Base-by-base conservation (phyloP, 2,888 invertebrate species). In the Harpalus rubripes region DNA sequence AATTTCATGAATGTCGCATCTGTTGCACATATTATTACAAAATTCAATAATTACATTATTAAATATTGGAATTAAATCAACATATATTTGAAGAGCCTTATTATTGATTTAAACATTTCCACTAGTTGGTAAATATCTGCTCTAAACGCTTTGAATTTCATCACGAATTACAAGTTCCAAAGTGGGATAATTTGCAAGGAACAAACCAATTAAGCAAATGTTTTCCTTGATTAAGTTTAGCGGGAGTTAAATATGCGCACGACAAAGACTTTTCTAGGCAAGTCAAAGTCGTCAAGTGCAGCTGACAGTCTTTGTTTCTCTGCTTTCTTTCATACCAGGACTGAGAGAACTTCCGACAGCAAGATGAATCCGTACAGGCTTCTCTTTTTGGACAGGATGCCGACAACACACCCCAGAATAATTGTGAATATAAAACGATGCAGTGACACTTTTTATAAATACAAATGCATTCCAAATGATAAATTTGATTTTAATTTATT, bases 241-340 rank as follows among this genome's bases (percentile, higher is more conserved):
- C 58, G 26, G 78, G 15, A 18, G 18, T 83, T 76, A 52, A 78
- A 84, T 81, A 78, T 84, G 44, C 76, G 41, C 41, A 78, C 32
- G 52, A 74, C 63, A 65, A 84, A 84, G 84, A 65, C 59, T 56
- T 63, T 56, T 84, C 74, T 63, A 52, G 26, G 22, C 78, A 78
- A 78, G 84, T 78, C 84, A 84, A 84, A 84, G 78, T 63, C 78
- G 78, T 84, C 84, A 78, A 78, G 78, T 84, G 84, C 84, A 84
- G 65, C 18, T 84, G 84, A 84, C 84, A 65, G 52, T 18, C 63
- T 84, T 84, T 84, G 65, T 84, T 52, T 78, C 52, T 63, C 52
- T 63, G 63, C 44, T 12, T 80, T 78, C 78, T 78, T 78, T 78
- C 78, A 32, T 32, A 78, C 78, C 32, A 32, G 44, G 44, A 8